Conservation (phyloP, 2,113 vertebrate genomes). For the Anguilla rostrata region DNA sequence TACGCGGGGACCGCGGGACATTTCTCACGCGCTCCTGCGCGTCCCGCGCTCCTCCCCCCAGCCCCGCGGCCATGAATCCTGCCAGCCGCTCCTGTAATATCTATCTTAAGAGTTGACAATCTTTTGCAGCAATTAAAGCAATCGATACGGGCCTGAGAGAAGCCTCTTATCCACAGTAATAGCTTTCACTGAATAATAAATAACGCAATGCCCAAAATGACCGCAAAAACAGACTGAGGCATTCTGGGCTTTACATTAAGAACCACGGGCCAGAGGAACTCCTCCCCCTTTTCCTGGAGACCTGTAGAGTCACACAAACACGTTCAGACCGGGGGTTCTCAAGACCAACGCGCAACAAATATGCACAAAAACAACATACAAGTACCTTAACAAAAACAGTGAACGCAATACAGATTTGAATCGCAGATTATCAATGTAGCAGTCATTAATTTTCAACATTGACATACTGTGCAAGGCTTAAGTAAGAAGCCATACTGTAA, state of each 20-base stretch:
- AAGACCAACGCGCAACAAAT: neutral
- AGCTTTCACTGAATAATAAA: conserved; percentile 78
- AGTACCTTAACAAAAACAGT: no score
- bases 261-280: conserved; percentile 32
- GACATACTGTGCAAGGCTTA: neutral
- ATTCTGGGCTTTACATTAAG: conserved; percentile 44
- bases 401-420: neutral
- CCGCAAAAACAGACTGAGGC: conserved; percentile 17
- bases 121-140: conserved; percentile 76
- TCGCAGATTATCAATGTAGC: conserved; percentile 17
- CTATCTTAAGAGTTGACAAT: conserved; percentile 79
- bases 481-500: neutral
- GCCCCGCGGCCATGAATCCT: conserved; percentile 56
- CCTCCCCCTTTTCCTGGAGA: neutral
- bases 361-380: neutral
- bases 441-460: conserved; percentile 24
- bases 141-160: conserved; percentile 72
- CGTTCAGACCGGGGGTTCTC: neutral
- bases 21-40: conserved; percentile 40
- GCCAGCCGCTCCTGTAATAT: conserved; percentile 67
- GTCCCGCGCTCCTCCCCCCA: conserved; percentile 46
- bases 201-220: conserved; percentile 51
- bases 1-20: conserved; percentile 54
- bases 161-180: conserved; percentile 76
- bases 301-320: conserved; percentile 10